A percentile compares a stretch with the other conserved stretches of the same genome.
Evolutionary conservation across 2,888 invertebrate genomes (phyloP).

Genomic region (Nymphalis c-album): DNA sequence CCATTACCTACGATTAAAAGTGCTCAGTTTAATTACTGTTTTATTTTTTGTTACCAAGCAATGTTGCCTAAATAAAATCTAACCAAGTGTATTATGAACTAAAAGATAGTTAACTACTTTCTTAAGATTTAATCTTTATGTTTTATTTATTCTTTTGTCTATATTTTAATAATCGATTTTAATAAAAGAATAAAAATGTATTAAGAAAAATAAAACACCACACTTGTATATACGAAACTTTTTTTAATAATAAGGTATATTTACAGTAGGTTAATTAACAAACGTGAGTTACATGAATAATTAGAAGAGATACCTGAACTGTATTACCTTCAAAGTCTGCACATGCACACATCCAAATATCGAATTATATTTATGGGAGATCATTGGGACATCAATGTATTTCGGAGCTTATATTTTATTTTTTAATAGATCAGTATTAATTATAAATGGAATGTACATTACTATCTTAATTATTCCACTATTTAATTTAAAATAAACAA

Average conservation of each 20-base stretch:
- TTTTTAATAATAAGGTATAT: constrained; percentile 80
- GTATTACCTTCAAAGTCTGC: constrained; percentile 51
- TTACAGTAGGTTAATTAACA: constrained; percentile 80
- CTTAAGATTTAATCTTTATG: no score
- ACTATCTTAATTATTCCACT: constrained; percentile 42
- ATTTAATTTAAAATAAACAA: constrained; percentile 16
- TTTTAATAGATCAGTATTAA: constrained; percentile 44
- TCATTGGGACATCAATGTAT: constrained; percentile 30
- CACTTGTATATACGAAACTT: constrained; percentile 74
- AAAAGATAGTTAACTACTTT: no score
- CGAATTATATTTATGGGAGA: constrained; percentile 44
- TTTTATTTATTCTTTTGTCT: no score
- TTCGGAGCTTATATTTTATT: constrained; percentile 20
- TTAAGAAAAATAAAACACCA: constrained; percentile 45
- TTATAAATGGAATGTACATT: constrained; percentile 57
- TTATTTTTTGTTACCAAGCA: no score
- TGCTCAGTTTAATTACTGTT: no score
- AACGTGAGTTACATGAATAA: constrained; percentile 78
- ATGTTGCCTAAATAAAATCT: no score
- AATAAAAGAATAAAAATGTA: no score
- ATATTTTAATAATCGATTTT: no score
- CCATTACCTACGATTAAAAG: no score
- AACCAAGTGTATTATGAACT: no score
- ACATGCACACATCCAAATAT: constrained; percentile 63
- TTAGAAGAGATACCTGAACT: constrained; percentile 61